Conservation (phyloP, 2,888 invertebrate genomes). For the Tupiocoris notatus region DNA sequence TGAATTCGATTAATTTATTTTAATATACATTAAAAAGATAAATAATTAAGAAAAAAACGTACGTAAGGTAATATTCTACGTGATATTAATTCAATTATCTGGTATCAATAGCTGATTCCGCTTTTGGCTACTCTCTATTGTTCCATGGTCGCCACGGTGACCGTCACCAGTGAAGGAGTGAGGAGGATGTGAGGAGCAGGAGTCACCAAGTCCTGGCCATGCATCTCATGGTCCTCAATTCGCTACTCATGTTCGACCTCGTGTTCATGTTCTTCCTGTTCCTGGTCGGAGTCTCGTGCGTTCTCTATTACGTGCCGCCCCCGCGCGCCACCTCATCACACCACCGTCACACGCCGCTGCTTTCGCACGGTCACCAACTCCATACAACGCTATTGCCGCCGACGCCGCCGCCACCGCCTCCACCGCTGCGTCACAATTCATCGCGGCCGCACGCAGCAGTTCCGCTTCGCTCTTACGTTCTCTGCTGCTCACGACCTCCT, state of each 20-base stretch:
- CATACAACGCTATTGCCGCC: conserved; percentile 52
- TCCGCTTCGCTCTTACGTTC: conserved; percentile 40
- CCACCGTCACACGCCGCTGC: conserved; percentile 54
- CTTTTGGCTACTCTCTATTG: background rate
- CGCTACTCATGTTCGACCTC: conserved; percentile 83
- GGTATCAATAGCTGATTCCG: background rate
- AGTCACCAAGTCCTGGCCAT: conserved; percentile 54
- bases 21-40: too few relatives aligned
- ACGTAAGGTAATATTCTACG: too few relatives aligned
- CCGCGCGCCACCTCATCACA: conserved; percentile 54
- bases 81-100: too few relatives aligned
- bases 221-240: conserved; percentile 83
- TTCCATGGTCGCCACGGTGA: background rate
- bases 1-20: too few relatives aligned
- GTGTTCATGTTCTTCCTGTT: conserved; percentile 84
- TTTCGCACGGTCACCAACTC: background rate
- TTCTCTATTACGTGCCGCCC: conserved; percentile 78
- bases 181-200: conserved; percentile 34
- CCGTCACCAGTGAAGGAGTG: background rate
- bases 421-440: conserved; percentile 35
- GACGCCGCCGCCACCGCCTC: conserved; percentile 49
- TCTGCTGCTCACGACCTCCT: conserved; percentile 44
- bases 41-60: too few relatives aligned
- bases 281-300: conserved; percentile 77
- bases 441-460: background rate